Percentiles rank a stretch among this genome's conserved stretches.
These are phyloP conservation scores for Lithophane semibrunnea DNA, from an alignment of 2,888 invertebrate genomes.

Conservation along the genomic window DNA sequence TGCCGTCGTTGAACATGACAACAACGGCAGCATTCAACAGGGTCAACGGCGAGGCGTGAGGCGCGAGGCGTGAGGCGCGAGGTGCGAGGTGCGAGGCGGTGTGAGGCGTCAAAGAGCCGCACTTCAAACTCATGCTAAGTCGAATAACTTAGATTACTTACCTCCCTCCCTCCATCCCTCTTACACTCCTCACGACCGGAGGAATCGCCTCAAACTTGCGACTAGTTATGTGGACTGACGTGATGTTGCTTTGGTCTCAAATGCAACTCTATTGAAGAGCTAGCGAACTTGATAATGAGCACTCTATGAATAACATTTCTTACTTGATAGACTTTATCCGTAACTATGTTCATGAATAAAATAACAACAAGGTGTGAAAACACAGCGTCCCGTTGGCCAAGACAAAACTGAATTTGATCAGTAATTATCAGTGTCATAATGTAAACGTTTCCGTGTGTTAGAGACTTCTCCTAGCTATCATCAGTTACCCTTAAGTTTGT, in stretches of 20 bases:
- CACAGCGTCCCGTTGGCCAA: neutral
- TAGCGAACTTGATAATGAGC: neutral
- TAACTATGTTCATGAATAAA: neutral
- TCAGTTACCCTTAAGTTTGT: neutral
- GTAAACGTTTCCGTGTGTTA: neutral
- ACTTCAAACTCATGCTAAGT: conserved; percentile 45
- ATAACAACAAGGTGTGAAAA: neutral
- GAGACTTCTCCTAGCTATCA: neutral
- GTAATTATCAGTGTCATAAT: neutral
- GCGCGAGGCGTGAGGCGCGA: no score
- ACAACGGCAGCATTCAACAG: conserved; percentile 19
- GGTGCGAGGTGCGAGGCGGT: conserved; percentile 14
- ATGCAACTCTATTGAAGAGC: conserved; percentile 5
- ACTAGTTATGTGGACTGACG: conserved; percentile 13
- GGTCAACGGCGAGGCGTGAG: neutral
- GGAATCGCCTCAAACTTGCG: conserved; percentile 11
- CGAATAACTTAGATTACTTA: conserved; percentile 55
- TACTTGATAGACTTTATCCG: neutral
- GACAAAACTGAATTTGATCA: neutral
- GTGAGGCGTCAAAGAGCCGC: conserved; percentile 20
- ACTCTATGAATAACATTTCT: neutral
- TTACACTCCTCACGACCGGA: neutral
- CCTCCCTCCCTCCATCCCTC: neutral
- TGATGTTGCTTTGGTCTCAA: conserved; percentile 3
- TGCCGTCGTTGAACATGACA: no score